A percentile compares a stretch with the other conserved stretches of the same genome.
phyloP scores from a whole-genome alignment of 2,113 vertebrate species.

The Formicarius rufipectus region DNA sequence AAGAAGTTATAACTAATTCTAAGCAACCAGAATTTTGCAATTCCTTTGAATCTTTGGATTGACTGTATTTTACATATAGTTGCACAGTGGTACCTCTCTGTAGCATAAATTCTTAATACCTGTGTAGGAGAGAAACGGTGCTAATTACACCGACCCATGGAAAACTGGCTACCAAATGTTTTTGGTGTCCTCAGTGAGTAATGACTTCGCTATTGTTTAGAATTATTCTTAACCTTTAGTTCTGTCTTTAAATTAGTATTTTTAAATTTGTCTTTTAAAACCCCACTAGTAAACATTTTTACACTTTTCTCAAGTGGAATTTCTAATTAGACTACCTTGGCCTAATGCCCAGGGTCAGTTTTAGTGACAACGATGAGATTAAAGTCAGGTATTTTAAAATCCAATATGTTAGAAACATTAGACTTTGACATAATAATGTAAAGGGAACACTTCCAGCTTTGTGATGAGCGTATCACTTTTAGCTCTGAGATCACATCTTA shows the following conservation, averaged over 20 bases:
- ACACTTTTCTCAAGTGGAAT: background rate
- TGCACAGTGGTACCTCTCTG: background rate
- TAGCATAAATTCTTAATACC: background rate
- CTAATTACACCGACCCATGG: background rate
- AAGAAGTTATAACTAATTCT: background rate
- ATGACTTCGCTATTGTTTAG: background rate
- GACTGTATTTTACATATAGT: background rate
- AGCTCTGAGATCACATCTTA: conserved; percentile 47
- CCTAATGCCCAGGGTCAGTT: background rate
- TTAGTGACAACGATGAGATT: background rate
- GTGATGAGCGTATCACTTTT: background rate
- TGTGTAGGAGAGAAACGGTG: background rate
- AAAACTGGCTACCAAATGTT: background rate
- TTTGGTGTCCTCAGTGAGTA: background rate
- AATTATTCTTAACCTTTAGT: background rate
- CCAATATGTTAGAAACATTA: background rate
- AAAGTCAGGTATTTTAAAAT: background rate
- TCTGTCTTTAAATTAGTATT: background rate
- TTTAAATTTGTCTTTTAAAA: background rate
- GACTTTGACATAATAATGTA: background rate
- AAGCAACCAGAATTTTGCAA: background rate
- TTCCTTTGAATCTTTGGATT: background rate
- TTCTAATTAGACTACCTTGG: background rate
- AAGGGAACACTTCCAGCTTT: background rate
- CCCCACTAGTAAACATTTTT: background rate